Evolutionary conservation across 2,113 vertebrate species (phyloP).

Genomic region (Sula dactylatra): DNA sequence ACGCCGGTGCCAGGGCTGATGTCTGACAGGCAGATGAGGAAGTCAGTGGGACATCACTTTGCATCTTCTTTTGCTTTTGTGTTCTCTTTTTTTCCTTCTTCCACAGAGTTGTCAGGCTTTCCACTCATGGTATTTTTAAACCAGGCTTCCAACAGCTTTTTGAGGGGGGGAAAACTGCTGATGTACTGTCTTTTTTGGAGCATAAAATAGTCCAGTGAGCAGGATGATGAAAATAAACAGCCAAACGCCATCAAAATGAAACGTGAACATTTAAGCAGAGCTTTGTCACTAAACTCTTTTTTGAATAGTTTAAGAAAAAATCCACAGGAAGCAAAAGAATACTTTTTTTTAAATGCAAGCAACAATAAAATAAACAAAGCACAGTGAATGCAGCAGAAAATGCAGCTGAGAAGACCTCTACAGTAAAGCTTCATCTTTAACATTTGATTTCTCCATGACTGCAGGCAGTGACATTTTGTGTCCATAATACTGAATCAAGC

Average conservation of each 20-base stretch:
- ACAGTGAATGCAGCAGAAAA: neutral
- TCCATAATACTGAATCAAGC: neutral
- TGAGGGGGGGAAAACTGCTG: neutral
- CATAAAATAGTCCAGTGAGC: neutral
- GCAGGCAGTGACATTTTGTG: neutral
- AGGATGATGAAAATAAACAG: neutral
- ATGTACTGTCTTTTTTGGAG: rapidly evolving
- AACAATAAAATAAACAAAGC: neutral
- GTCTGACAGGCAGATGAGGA: constrained; percentile 1
- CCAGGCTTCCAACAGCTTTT: neutral
- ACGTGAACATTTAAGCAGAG: neutral
- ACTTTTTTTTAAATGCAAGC: neutral
- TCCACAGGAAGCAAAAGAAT: neutral
- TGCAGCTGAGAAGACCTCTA: neutral
- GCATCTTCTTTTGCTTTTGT: neutral
- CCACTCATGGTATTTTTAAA: neutral
- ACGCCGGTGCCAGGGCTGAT: neutral
- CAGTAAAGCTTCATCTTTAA: neutral
- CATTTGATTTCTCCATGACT: neutral
- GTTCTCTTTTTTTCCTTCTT: neutral
- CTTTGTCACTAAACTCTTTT: neutral
- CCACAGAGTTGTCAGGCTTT: neutral
- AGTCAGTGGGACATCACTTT: neutral
- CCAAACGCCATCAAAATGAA: neutral
- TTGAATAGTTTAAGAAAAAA: neutral